Conservation (phyloP, 2,113 vertebrate genomes). For the Macroglossus sobrinus region DNA sequence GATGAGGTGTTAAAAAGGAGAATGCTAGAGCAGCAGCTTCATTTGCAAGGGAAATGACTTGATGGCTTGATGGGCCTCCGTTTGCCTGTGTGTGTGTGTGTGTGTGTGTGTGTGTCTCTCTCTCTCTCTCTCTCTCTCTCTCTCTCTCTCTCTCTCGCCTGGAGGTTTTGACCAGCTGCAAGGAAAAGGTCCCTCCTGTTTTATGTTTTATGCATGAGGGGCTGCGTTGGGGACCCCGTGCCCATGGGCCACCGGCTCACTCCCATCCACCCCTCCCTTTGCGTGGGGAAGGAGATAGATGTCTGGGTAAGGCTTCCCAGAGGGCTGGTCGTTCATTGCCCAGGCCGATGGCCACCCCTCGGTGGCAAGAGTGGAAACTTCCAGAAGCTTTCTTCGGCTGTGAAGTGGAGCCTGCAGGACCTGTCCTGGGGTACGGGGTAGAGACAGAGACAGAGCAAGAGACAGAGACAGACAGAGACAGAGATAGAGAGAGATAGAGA, state of each 20-base stretch:
- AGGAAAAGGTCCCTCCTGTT: conserved; percentile 2
- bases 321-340: neutral
- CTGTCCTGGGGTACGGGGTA: neutral
- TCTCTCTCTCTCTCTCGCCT: fast-evolving
- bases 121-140: too few relatives aligned
- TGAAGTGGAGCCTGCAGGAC: neutral
- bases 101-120: too few relatives aligned
- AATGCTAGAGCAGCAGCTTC: neutral
- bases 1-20: conserved; percentile 52
- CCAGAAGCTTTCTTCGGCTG: neutral
- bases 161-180: conserved; percentile 54
- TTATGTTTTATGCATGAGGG: conserved; percentile 33
- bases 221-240: neutral
- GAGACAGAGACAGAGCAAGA: neutral
- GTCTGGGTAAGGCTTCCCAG: neutral
- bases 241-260: fast-evolving
- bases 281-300: neutral
- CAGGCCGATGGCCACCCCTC: neutral
- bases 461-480: too few relatives aligned
- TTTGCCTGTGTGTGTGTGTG: too few relatives aligned
- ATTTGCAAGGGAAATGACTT: conserved; percentile 83
- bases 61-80: neutral
- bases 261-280: neutral
- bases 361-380: neutral
- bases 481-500: too few relatives aligned